Evolutionary conservation across 2,113 vertebrate genomes (phyloP), one percentile per base, ranked within the genome.

Genomic region (Leptocoma aspasia): DNA sequence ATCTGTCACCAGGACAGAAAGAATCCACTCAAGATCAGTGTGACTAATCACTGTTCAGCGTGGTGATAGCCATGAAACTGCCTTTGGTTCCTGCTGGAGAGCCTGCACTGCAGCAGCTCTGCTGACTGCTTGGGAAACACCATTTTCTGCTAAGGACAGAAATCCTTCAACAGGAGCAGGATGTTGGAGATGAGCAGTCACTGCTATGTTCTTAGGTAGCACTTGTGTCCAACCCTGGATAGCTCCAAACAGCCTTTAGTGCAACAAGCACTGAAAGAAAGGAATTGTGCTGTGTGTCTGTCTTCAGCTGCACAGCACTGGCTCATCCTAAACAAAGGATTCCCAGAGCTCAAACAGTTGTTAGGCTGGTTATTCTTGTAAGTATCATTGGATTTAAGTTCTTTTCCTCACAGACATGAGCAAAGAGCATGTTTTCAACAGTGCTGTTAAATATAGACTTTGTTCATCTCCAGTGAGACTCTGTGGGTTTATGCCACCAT

Each of bases 281-380:
- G 39, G 7, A 71, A n/a, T 20, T 0, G 0, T 22, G 5, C 15
- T 50, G 11, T 17, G 19, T 47, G 23, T 26, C 6, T 72, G 39
- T 27, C 31, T 69, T 33, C 28, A 41, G 4, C 6, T 18, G 10
- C 2, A 0, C 6, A 37, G 13, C 10, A 5, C 2, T 50, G 15
- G 9, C 20, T 73, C 12, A 31, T n/a, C 20, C 52, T 27, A 49
- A 41, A 21, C 20, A 15, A 59, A 45, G 7, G 6, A 14, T 33
- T 87, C 16, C 39, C 64, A 33, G 22, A 63, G 28, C 6, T 44
- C 28, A 33, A 33, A 7, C 1, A 2, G 24, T 31, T 72, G 6
- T 60, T 64, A 19, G 19, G 10, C 13, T 27, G 13, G 7, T 31
- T 72, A 27, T 31, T 6, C 28, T 68, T 72, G 15, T 52, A 60